Conservation (phyloP, 1,140 invertebrate genomes). For the Amphibalanus amphitrite region DNA sequence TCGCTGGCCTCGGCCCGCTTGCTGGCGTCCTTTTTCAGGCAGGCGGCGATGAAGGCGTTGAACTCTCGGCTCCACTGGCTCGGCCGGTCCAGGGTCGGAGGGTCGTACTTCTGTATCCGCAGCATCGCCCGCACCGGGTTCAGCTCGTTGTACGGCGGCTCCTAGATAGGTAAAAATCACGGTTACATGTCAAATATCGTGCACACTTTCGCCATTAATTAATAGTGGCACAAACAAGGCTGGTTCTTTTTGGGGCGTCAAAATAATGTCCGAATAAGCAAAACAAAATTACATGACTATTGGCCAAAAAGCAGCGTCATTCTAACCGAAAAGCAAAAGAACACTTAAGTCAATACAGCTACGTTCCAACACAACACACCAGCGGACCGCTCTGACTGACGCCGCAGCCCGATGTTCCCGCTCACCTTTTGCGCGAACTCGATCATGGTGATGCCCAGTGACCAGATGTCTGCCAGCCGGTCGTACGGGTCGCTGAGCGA, state of each 20-base stretch:
- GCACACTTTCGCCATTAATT: too few relatives aligned
- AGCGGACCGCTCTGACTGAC: too few relatives aligned
- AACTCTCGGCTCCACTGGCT: constrained; percentile 70
- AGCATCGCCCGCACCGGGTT: constrained; percentile 94
- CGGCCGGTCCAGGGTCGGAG: constrained; percentile 78
- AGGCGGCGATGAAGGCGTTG: constrained; percentile 81
- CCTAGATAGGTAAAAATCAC: constrained; percentile 23
- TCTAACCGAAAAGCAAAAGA: too few relatives aligned
- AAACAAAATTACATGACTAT: too few relatives aligned
- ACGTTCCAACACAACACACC: too few relatives aligned
- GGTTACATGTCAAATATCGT: too few relatives aligned
- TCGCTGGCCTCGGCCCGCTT: constrained; percentile 64
- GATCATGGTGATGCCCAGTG: constrained; percentile 90
- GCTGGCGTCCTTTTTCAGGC: constrained; percentile 83
- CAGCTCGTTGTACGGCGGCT: constrained; percentile 98
- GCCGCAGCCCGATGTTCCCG: too few relatives aligned
- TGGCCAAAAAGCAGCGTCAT: too few relatives aligned
- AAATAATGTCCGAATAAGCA: too few relatives aligned
- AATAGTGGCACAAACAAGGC: too few relatives aligned
- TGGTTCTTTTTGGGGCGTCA: too few relatives aligned
- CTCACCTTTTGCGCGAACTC: constrained; percentile 97
- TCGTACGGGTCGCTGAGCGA: constrained; percentile 98
- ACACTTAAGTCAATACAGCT: too few relatives aligned
- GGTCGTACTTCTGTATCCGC: constrained; percentile 97
- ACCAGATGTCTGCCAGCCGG: constrained; percentile 84